Conservation (phyloP, 2,797 vertebrate genomes). For the Onychomys arenicola region DNA sequence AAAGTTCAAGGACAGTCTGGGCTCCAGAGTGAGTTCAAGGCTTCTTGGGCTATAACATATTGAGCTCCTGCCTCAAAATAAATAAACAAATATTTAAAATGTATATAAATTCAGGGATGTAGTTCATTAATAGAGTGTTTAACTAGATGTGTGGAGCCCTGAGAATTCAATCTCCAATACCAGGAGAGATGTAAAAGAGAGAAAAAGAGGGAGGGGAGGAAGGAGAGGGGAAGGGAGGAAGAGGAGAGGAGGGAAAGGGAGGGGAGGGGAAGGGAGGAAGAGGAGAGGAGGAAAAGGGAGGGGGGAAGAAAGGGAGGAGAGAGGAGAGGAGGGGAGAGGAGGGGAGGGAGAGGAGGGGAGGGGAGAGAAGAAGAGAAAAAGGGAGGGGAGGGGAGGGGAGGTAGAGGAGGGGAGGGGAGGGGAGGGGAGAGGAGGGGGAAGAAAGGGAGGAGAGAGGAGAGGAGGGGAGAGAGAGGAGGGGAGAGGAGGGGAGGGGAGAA, state of each 20-base stretch:
- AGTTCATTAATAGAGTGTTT: background rate
- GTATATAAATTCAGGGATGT: background rate
- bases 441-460: background rate
- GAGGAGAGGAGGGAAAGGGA: background rate
- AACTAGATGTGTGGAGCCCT: background rate
- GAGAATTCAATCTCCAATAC: background rate
- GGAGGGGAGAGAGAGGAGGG: rapidly evolving
- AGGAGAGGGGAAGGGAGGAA: too few species aligned
- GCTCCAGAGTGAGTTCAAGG: background rate
- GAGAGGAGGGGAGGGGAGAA: rapidly evolving
- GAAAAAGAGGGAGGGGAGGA: background rate
- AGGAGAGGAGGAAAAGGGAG: background rate
- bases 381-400: rapidly evolving
- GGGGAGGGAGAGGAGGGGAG: background rate
- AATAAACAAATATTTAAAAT: background rate
- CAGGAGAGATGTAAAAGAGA: background rate
- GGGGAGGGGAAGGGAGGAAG: background rate
- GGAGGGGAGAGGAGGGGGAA: background rate
- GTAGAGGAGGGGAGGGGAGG: rapidly evolving
- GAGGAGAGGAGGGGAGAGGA: rapidly evolving
- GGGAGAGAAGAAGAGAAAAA: background rate
- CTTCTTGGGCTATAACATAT: background rate
- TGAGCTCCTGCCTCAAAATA: background rate
- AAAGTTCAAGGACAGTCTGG: too few species aligned
- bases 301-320: rapidly evolving